Conservation (phyloP, 1,140 invertebrate genomes). For the Pseudomyrmex gracilis region DNA sequence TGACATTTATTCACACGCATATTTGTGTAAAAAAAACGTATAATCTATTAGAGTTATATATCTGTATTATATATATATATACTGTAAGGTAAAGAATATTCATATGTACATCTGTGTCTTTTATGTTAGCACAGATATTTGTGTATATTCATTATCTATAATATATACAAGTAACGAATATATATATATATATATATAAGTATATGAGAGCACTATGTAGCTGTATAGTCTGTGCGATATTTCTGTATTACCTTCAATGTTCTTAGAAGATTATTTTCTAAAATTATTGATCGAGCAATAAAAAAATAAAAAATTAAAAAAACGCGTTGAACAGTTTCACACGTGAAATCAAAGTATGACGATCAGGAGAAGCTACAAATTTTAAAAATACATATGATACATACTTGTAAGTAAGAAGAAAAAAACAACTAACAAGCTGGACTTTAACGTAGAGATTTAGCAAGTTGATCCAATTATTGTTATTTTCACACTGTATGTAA, state of each 20-base stretch:
- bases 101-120: not conserved
- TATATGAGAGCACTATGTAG: slow-evolving; percentile 44
- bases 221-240: slow-evolving; percentile 19
- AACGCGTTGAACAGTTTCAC: slow-evolving; percentile 27
- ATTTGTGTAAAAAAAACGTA: slow-evolving; percentile 36
- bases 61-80: slow-evolving; percentile 48
- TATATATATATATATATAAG: slow-evolving; percentile 45
- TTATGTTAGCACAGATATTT: no score
- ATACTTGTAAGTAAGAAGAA: slow-evolving; percentile 31
- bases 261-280: slow-evolving; percentile 41
- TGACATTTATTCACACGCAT: slow-evolving; percentile 34
- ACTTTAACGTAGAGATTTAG: slow-evolving; percentile 27
- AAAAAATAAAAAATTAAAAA: no score
- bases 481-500: slow-evolving; percentile 28
- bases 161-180: not conserved
- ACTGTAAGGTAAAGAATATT: slow-evolving; percentile 32
- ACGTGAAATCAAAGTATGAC: slow-evolving; percentile 41
- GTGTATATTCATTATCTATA: no score
- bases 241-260: slow-evolving; percentile 47
- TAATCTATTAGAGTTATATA: slow-evolving; percentile 16
- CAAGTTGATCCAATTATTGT: slow-evolving; percentile 24
- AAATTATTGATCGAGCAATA: slow-evolving; percentile 40
- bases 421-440: not conserved
- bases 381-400: slow-evolving; percentile 52
- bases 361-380: slow-evolving; percentile 49